phyloP scores from a whole-genome alignment of 2,113 vertebrate genomes.

The Lipophrys pholis region DNA sequence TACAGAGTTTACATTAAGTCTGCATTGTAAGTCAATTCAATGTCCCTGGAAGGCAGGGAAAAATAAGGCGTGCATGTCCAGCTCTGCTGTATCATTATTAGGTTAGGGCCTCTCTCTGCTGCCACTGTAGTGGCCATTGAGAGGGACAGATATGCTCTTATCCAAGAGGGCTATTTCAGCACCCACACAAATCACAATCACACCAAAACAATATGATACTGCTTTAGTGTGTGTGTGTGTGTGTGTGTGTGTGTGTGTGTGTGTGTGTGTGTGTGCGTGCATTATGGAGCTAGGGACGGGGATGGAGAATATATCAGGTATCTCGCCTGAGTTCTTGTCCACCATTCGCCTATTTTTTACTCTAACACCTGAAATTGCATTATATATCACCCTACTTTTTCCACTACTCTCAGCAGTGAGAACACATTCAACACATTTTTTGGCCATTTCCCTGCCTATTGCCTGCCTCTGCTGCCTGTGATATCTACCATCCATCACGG shows the following conservation, averaged over 20 bases:
- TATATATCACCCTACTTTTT: conserved; percentile 39
- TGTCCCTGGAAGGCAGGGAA: too few species aligned
- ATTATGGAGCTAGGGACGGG: conserved; percentile 1
- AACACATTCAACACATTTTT: conserved; percentile 12
- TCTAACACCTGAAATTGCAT: conserved; percentile 52
- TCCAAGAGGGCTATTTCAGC: conserved; percentile 74
- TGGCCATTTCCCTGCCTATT: conserved; percentile 16
- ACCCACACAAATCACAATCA: conserved; percentile 73
- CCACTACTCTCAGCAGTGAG: conserved; percentile 14
- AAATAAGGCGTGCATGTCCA: background rate
- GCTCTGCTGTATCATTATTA: conserved; percentile 72
- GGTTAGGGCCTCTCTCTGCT: conserved; percentile 74
- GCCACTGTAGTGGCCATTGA: conserved; percentile 69
- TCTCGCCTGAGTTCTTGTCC: conserved; percentile 26
- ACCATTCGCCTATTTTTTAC: conserved; percentile 23
- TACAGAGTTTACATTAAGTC: too few species aligned
- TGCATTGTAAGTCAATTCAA: too few species aligned
- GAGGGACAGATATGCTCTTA: conserved; percentile 78
- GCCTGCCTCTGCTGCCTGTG: conserved; percentile 15
- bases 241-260: background rate
- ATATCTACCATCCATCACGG: conserved; percentile 31
- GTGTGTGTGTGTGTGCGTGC: background rate
- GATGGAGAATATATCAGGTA: conserved; percentile 44
- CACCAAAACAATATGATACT: conserved; percentile 64
- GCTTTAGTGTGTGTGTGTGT: conserved; percentile 10